Conservation (phyloP, 2,113 vertebrate genomes). For the Irena cyanogastra region DNA sequence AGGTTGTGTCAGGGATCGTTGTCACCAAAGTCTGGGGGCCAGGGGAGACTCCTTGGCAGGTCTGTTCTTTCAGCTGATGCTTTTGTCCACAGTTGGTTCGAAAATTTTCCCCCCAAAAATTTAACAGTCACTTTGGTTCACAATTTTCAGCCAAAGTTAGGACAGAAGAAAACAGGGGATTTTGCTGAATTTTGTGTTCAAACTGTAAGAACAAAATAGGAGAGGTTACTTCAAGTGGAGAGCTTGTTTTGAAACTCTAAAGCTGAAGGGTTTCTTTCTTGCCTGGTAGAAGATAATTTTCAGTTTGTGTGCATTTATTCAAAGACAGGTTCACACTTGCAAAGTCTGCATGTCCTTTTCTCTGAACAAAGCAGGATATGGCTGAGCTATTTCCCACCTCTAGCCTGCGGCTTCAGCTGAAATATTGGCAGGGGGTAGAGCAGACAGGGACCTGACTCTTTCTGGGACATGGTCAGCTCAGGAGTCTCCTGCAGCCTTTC, state of each 20-base stretch:
- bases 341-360: neutral
- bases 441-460: neutral
- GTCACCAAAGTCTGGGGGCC: neutral
- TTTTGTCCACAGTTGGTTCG: neutral
- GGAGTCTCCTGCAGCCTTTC: neutral
- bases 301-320: neutral
- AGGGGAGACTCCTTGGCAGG: neutral
- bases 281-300: neutral
- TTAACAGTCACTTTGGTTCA: neutral
- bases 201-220: neutral
- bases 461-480: rapidly evolving
- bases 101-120: rapidly evolving
- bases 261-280: neutral
- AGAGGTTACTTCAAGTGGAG: neutral
- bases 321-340: neutral
- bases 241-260: neutral
- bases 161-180: neutral
- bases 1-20: neutral
- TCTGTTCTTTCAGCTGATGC: neutral
- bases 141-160: neutral
- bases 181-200: neutral
- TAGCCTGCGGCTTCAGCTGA: neutral
- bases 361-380: neutral
- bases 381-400: neutral
- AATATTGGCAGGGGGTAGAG: neutral